A percentile compares a stretch with the other conserved stretches of the same genome.
Evolutionary conservation across 2,797 vertebrate genomes (phyloP).

Genomic region (Micropoecilia bifurca): DNA sequence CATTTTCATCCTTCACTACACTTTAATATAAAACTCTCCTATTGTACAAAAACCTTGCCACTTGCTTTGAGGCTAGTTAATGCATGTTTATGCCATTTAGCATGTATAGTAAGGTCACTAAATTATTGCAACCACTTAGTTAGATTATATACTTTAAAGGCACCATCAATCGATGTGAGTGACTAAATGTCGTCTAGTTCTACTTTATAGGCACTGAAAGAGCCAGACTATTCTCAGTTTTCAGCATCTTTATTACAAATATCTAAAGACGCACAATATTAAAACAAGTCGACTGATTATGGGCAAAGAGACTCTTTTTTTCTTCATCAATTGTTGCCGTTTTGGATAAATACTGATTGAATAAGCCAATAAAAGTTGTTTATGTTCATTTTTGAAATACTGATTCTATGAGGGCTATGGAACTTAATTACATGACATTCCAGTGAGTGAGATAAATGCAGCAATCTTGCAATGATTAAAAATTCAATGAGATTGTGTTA

Average conservation of each 20-base stretch:
- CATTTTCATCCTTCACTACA: slow-evolving; percentile 23
- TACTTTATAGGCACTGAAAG: not conserved
- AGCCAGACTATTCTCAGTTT: not conserved
- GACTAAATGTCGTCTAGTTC: not conserved
- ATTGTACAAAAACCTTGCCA: slow-evolving; percentile 13
- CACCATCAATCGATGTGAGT: not conserved
- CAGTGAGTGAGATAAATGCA: not conserved
- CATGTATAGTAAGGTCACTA: slow-evolving; percentile 4
- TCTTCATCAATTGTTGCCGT: not conserved
- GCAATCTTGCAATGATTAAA: not conserved
- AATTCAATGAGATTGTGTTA: not conserved
- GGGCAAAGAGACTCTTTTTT: not conserved
- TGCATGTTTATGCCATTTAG: slow-evolving; percentile 18
- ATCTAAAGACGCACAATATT: not conserved
- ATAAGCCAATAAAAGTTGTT: not conserved
- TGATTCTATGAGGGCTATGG: not conserved
- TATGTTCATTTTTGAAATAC: not conserved
- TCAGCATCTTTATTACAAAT: not conserved
- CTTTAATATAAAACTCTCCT: slow-evolving; percentile 14
- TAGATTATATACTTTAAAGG: slow-evolving; percentile 12
- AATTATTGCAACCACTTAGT: not conserved
- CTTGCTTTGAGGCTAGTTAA: slow-evolving; percentile 29
- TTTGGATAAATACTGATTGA: not conserved
- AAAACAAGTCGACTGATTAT: not conserved
- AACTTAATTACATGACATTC: not conserved